These are phyloP conservation scores for Rousettus madagascariensis DNA, from an alignment of 2,797 vertebrate genomes.

Conservation along the genomic window DNA sequence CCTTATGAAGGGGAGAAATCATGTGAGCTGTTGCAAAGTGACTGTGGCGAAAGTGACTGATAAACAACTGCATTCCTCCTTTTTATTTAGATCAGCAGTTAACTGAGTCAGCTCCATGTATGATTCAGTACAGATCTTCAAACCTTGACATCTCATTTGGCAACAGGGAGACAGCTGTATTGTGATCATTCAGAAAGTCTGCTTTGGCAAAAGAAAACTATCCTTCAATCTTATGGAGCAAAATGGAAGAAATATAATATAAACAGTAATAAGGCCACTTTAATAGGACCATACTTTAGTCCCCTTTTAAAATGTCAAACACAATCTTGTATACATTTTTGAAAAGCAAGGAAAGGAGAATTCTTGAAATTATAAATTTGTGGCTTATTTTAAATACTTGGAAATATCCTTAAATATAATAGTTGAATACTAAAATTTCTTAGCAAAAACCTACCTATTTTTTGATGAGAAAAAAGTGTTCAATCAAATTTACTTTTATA, in stretches of 20 bases:
- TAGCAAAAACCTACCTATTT: background rate
- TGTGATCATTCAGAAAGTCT: background rate
- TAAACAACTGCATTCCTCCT: background rate
- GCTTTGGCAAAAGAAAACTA: slow-evolving; percentile 46
- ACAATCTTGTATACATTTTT: background rate
- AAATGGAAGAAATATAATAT: background rate
- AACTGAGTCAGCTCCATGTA: background rate
- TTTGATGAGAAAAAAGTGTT: slow-evolving; percentile 42
- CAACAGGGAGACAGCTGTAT: background rate
- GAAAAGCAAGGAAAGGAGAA: slow-evolving; percentile 22
- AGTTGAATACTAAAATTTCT: background rate
- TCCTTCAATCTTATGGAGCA: background rate
- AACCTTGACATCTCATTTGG: background rate
- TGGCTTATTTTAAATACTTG: slow-evolving; percentile 33
- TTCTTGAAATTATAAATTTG: slow-evolving; percentile 8
- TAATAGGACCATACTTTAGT: slow-evolving; percentile 1
- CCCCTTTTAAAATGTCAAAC: slow-evolving; percentile 13
- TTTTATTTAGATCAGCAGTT: background rate
- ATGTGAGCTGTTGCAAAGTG: background rate
- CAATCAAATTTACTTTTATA: slow-evolving; percentile 13
- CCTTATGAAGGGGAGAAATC: background rate
- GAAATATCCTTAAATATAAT: background rate
- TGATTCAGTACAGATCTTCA: background rate
- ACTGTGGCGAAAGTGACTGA: background rate
- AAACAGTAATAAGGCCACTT: background rate